Conservation (phyloP, 2,888 invertebrate genomes). For the Drosophila merina region DNA sequence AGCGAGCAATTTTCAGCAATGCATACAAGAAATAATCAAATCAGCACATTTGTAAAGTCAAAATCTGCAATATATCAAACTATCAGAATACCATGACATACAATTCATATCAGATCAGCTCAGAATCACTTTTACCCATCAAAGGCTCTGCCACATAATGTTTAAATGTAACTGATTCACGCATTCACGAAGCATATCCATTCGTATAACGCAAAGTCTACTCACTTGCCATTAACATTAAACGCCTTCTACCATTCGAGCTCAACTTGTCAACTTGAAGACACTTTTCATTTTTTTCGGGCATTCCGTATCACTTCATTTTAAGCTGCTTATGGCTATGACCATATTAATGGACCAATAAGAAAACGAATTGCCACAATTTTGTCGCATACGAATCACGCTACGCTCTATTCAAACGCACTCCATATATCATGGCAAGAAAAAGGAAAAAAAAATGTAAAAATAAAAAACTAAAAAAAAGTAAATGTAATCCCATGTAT, state of each 20-base stretch:
- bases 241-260: conserved; percentile 42
- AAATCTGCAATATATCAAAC: conserved; percentile 2
- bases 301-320: neutral
- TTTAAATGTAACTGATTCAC: conserved; percentile 8
- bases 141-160: neutral
- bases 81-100: conserved; percentile 46
- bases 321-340: conserved; percentile 11
- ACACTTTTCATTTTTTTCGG: conserved; percentile 38
- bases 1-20: conserved; percentile 1
- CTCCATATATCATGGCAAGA: conserved; percentile 68
- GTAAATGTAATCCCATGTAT: conserved; percentile 16
- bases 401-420: conserved; percentile 55
- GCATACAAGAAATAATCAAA: neutral
- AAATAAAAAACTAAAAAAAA: conserved; percentile 4
- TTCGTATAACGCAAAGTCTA: conserved; percentile 31
- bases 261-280: conserved; percentile 36
- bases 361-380: conserved; percentile 31
- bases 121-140: conserved; percentile 28
- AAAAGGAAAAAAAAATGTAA: conserved; percentile 28
- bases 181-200: conserved; percentile 63
- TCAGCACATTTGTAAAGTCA: neutral
- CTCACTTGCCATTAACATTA: conserved; percentile 20
- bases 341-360: conserved; percentile 67
- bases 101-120: conserved; percentile 63
- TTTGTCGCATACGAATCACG: conserved; percentile 31